These are phyloP conservation scores for Poeciliopsis prolifica DNA, from an alignment of 2,113 vertebrate genomes.

Conservation along the genomic window DNA sequence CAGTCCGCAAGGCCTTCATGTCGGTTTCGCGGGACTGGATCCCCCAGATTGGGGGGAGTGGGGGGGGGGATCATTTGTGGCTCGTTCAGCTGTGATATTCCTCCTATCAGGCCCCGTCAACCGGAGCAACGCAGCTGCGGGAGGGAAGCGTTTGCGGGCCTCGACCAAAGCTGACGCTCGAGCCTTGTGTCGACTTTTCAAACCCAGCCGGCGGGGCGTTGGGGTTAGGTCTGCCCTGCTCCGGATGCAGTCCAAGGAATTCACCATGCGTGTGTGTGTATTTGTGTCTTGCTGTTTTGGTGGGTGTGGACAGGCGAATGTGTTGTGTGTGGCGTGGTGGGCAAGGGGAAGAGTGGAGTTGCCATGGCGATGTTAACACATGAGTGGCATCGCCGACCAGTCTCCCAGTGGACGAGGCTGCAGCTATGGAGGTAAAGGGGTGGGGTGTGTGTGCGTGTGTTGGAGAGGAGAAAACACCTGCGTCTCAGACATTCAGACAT, in stretches of 20 bases:
- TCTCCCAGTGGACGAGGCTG: conserved; percentile 78
- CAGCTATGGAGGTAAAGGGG: conserved; percentile 72
- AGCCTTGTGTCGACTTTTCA: conserved; percentile 59
- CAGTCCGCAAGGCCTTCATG: conserved; percentile 21
- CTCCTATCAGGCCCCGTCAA: conserved; percentile 28
- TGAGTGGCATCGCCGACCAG: conserved; percentile 81
- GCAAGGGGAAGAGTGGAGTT: conserved; percentile 81
- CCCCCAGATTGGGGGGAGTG: conserved; percentile 14
- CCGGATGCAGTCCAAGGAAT: conserved; percentile 68
- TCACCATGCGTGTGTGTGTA: conserved; percentile 47
- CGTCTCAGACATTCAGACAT: conserved; percentile 69
- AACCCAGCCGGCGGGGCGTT: conserved; percentile 58
- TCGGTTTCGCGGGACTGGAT: conserved; percentile 30
- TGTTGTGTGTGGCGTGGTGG: conserved; percentile 70
- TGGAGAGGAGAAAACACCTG: conserved; percentile 70
- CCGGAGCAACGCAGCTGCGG: not conserved
- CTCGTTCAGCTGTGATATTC: conserved; percentile 13
- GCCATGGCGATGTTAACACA: conserved; percentile 85
- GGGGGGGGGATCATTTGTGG: conserved; percentile 38
- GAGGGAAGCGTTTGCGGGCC: conserved; percentile 28
- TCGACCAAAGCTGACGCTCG: conserved; percentile 58
- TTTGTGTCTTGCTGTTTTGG: conserved; percentile 57
- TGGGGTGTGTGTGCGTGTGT: conserved; percentile 30
- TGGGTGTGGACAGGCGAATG: conserved; percentile 71
- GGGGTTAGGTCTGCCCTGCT: conserved; percentile 66